A percentile compares a stretch with the other conserved stretches of the same genome.
Evolutionary conservation across 2,888 invertebrate species (phyloP).

Genomic region (Scrobipalpa atriplicella): DNA sequence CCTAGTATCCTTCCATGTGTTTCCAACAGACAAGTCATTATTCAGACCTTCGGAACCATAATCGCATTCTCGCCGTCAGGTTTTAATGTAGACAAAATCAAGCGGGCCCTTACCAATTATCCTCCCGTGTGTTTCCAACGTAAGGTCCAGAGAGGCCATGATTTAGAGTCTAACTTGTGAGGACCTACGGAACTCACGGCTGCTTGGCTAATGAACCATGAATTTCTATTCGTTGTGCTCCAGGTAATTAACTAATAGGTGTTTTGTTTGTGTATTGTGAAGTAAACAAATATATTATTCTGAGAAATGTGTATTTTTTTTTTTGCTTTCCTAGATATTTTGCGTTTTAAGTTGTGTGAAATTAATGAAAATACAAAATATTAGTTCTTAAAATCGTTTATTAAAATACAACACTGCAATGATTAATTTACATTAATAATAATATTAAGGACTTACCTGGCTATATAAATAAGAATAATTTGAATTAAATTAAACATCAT

Average conservation of each 20-base stretch:
- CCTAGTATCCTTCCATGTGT: too few relatives aligned
- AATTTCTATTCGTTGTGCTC: conserved; percentile 75
- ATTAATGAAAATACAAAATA: background rate
- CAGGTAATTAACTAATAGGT: conserved; percentile 76
- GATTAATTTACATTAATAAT: conserved; percentile 1
- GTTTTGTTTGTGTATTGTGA: conserved; percentile 33
- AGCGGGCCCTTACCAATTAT: conserved; percentile 23
- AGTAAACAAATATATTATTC: background rate
- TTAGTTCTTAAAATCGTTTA: background rate
- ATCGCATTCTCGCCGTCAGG: too few relatives aligned
- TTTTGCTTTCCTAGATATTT: background rate
- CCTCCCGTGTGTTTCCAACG: conserved; percentile 46
- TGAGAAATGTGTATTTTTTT: background rate
- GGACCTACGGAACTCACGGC: conserved; percentile 55
- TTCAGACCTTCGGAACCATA: background rate
- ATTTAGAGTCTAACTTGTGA: conserved; percentile 78
- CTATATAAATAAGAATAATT: too few relatives aligned
- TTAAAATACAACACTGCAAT: background rate
- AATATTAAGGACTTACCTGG: background rate
- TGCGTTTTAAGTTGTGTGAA: too few relatives aligned
- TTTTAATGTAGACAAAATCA: too few relatives aligned
- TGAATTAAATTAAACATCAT: too few relatives aligned
- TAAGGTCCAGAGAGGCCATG: conserved; percentile 67
- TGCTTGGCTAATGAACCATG: conserved; percentile 78
- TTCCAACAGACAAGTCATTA: too few relatives aligned